These are phyloP conservation scores for Mirza zaza DNA, from an alignment of 2,113 vertebrate species.

Conservation along the genomic window DNA sequence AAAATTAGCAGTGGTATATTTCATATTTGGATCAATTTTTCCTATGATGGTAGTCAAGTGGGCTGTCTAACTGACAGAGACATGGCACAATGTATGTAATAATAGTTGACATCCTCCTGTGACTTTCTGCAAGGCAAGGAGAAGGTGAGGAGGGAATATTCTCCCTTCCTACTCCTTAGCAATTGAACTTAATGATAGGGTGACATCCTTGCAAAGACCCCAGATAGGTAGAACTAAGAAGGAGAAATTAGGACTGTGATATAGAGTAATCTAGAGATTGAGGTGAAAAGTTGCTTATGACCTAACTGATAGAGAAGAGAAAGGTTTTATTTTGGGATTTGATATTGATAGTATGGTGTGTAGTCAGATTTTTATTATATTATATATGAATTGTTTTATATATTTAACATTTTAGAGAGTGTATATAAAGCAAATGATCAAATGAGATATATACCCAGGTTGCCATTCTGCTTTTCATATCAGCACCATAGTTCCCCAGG, in stretches of 20 bases:
- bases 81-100: neutral
- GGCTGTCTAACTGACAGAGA: neutral
- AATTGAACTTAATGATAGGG: neutral
- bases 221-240: neutral
- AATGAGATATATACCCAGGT: neutral
- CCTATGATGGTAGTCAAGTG: neutral
- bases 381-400: neutral
- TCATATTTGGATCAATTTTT: neutral
- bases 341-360: neutral
- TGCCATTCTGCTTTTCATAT: neutral
- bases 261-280: neutral
- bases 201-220: neutral
- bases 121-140: neutral
- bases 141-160: neutral
- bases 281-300: neutral
- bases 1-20: constrained; percentile 1
- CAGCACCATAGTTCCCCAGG: neutral
- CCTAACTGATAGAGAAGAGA: neutral
- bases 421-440: neutral
- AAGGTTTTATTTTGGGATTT: neutral
- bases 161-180: neutral
- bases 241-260: neutral
- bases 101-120: neutral
- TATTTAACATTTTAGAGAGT: neutral
- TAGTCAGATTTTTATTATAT: neutral